Evolutionary conservation across 1,140 invertebrate genomes (phyloP).

Genomic region (Maconellicoccus hirsutus): DNA sequence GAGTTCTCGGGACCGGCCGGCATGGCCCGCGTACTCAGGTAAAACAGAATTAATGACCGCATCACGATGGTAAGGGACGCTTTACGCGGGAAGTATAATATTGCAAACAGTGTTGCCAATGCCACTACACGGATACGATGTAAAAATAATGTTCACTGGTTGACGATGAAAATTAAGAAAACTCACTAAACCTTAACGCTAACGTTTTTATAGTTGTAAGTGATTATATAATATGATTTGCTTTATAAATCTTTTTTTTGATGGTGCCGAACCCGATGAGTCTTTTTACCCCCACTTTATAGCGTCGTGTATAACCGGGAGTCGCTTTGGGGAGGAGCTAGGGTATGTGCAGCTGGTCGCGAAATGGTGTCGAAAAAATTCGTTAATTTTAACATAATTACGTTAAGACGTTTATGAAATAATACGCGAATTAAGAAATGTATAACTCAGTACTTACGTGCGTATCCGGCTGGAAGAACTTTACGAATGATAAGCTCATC

Average conservation of each 20-base stretch:
- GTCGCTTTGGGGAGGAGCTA: background rate
- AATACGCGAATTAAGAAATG: background rate
- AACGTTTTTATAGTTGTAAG: background rate
- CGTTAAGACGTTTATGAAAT: background rate
- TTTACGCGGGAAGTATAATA: background rate
- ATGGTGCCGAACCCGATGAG: background rate
- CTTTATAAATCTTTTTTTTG: background rate
- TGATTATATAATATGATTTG: background rate
- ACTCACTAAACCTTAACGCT: background rate
- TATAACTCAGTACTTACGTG: background rate
- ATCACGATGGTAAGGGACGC: background rate
- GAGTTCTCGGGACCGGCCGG: slow-evolving; percentile 1
- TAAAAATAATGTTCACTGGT: background rate
- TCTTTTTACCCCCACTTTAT: background rate
- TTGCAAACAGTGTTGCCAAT: background rate
- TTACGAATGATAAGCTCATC: background rate
- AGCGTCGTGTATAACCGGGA: background rate
- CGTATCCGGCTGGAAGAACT: background rate
- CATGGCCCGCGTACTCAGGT: background rate
- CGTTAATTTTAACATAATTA: slow-evolving; percentile 1
- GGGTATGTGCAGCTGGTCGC: background rate
- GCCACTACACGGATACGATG: background rate
- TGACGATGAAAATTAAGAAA: background rate
- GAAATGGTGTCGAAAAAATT: background rate
- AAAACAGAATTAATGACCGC: slow-evolving; percentile 8